Percentiles rank a stretch among this genome's conserved stretches.
Evolutionary conservation across 2,797 vertebrate species (phyloP).

Genomic region (Valencia hispanica): DNA sequence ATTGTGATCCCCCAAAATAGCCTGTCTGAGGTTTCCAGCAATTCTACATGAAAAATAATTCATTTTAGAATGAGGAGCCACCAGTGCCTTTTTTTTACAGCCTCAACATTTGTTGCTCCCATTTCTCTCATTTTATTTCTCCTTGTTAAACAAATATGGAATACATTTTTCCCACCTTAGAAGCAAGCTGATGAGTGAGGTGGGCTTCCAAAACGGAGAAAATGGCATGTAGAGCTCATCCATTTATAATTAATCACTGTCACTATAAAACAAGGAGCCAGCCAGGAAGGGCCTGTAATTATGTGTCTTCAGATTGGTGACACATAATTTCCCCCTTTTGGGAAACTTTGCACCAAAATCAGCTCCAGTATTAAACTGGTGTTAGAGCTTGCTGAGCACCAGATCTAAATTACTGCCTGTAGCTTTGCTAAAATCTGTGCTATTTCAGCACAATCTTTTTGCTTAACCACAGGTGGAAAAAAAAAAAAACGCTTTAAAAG

Average conservation of each 20-base stretch:
- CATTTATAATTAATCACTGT: neutral
- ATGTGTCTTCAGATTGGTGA: neutral
- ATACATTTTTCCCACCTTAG: neutral
- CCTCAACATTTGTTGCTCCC: neutral
- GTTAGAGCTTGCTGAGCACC: neutral
- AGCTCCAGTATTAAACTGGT: constrained; percentile 1
- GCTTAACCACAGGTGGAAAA: neutral
- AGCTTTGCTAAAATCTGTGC: neutral
- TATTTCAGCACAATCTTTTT: neutral
- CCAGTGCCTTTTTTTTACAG: neutral
- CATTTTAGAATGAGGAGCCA: constrained; percentile 1
- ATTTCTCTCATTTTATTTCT: neutral
- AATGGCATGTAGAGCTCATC: neutral
- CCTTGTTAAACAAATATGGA: neutral
- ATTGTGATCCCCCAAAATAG: neutral
- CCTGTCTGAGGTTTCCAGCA: neutral
- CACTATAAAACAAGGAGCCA: neutral
- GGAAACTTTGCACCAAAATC: neutral
- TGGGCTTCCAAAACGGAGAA: neutral
- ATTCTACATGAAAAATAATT: neutral
- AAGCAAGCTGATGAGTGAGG: neutral
- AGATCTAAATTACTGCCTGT: neutral
- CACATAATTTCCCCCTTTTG: neutral
- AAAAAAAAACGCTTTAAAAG: neutral
- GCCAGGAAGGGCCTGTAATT: neutral